Evolutionary conservation across 2,113 vertebrate genomes (phyloP), one percentile per base, ranked within the genome.

Genomic region (Oreochromis aureus): DNA sequence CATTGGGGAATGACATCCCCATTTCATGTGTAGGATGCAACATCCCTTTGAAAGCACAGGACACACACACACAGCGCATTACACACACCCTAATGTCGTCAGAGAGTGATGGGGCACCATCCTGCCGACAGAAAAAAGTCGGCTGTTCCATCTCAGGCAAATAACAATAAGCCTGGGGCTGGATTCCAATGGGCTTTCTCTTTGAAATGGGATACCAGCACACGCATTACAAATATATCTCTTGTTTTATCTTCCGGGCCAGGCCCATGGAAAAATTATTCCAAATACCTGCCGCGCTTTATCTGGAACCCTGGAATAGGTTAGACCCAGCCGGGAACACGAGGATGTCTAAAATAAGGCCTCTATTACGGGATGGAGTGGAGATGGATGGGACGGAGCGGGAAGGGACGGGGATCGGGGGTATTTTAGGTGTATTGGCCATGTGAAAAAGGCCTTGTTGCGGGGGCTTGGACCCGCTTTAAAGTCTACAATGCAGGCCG

Each of bases 261-360:
- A 92, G 90, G 92, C 94, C 94, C 95, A 95, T 96, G 96, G 96
- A 96, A 96, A 96, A 96, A 95, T 96, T 94, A 96, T 95, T 96
- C 92, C 95, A 96, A 96, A 96, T 96, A 96, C 96, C 96, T 96
- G 95, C 89, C 89, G 89, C 87, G 94, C 93, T 96, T 96, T 96
- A 96, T 96, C 95, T 95, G 95, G 95, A 95, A 96, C 94, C 91
- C 93, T 94, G 94, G 94, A 95, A 96, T 96, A 96, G 94, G 95
- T 95, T 95, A 89, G 93, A 84, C 95, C 92, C 94, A 76, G 93
- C 91, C 93, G 92, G 93, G 96, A 96, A 96, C 95, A 95, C 89
- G 95, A 95, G 94, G 94, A 94, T 94, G 94, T 94, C 95, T 95
- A 96, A 96, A 96, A 96, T 93, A 95, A 96, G 93, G 89, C 88